These are phyloP conservation scores for Thera britannica DNA, from an alignment of 2,888 invertebrate species.

Conservation along the genomic window DNA sequence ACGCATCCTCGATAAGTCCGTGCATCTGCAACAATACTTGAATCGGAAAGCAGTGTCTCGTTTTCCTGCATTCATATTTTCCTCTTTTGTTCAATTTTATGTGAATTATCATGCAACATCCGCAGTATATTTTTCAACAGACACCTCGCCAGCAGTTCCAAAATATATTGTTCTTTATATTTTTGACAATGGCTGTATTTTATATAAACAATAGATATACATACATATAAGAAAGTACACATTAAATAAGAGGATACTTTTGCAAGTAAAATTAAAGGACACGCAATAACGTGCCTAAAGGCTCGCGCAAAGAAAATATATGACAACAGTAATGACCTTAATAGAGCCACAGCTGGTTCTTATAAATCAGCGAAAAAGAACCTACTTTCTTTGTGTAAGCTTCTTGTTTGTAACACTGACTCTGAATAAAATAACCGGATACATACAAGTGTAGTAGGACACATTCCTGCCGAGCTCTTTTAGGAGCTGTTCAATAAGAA, in stretches of 20 bases:
- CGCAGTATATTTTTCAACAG: conserved; percentile 27
- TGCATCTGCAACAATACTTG: conserved; percentile 29
- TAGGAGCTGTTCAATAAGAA: conserved; percentile 66
- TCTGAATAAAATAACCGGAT: conserved; percentile 36
- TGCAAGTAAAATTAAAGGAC: conserved; percentile 10
- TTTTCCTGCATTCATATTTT: conserved; percentile 32
- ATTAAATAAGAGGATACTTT: not conserved
- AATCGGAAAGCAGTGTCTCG: conserved; percentile 33
- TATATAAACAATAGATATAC: not conserved
- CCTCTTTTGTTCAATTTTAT: conserved; percentile 25
- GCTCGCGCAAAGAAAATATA: conserved; percentile 20
- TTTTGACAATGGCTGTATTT: not conserved
- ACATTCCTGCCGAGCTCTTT: conserved; percentile 63
- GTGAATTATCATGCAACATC: conserved; percentile 32
- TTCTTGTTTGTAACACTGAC: conserved; percentile 6
- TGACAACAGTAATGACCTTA: conserved; percentile 30
- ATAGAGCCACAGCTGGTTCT: conserved; percentile 42
- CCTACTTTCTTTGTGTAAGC: conserved; percentile 12
- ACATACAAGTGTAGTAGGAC: conserved; percentile 43
- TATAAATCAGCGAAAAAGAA: conserved; percentile 31
- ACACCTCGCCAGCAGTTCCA: conserved; percentile 10
- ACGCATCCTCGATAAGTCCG: conserved; percentile 25
- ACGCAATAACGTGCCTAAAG: conserved; percentile 10
- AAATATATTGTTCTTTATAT: conserved; percentile 28
- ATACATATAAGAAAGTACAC: not conserved